Conservation (phyloP, 2,797 vertebrate species). For the Schizopygopsis malacanthus region DNA sequence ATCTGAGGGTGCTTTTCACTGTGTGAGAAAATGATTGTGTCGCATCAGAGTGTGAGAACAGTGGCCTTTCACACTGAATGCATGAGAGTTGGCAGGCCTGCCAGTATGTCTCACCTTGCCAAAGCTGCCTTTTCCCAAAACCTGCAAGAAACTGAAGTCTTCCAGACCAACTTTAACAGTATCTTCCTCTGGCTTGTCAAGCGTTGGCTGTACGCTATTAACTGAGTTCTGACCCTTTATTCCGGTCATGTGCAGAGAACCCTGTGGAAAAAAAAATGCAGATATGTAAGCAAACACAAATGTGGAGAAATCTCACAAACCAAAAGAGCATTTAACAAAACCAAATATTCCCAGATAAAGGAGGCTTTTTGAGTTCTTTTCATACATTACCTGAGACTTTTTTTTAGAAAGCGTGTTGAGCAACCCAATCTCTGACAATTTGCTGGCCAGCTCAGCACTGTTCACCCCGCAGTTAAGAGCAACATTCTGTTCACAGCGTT, state of each 20-base stretch:
- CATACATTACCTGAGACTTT: conserved; percentile 69
- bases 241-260: not conserved
- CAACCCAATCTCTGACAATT: conserved; percentile 91
- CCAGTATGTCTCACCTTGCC: conserved; percentile 86
- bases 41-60: not conserved
- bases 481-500: conserved; percentile 91
- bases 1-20: not conserved
- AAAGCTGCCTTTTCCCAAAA: conserved; percentile 97
- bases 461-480: conserved; percentile 97
- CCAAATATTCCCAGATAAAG: not conserved
- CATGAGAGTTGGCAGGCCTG: not conserved
- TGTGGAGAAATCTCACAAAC: not conserved
- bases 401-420: conserved; percentile 83
- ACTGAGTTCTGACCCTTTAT: not conserved
- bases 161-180: conserved; percentile 79
- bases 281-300: not conserved
- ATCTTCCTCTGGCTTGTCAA: conserved; percentile 27
- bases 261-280: conserved; percentile 13
- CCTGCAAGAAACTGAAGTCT: conserved; percentile 91
- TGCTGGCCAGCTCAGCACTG: conserved; percentile 89
- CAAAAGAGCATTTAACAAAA: not conserved
- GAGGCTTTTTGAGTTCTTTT: not conserved
- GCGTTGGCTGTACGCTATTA: conserved; percentile 40
- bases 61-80: not conserved
- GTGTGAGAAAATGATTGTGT: not conserved